Conservation (phyloP, 2,113 vertebrate species). For the Protobothrops flavoviridis region DNA sequence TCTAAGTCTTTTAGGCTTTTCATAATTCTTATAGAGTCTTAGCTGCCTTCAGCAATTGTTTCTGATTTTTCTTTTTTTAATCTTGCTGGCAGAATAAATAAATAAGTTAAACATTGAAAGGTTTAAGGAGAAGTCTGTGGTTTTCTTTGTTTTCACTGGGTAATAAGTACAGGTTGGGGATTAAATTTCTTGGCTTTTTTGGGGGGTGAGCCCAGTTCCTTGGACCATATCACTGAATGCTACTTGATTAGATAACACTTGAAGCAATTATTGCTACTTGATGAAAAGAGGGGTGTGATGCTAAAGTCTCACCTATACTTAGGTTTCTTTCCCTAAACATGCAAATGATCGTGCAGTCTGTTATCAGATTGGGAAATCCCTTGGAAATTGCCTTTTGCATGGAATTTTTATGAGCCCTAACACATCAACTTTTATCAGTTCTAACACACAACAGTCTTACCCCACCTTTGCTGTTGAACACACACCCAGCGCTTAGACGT, state of each 20-base stretch:
- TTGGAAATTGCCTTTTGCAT: not conserved
- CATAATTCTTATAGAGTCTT: not conserved
- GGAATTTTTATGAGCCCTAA: not conserved
- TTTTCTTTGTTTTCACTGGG: not conserved
- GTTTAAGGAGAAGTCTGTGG: not conserved
- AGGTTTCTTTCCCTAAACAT: not conserved
- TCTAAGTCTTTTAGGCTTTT: not conserved
- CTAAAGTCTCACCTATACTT: not conserved
- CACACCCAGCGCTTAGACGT: not conserved
- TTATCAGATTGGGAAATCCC: conserved; percentile 15
- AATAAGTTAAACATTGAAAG: not conserved
- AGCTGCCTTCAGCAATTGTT: not conserved
- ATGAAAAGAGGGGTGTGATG: not conserved
- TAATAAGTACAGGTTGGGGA: not conserved
- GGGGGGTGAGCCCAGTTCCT: not conserved
- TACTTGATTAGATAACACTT: not conserved
- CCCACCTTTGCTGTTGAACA: not conserved
- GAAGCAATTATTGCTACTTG: not conserved
- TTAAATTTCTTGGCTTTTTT: not conserved
- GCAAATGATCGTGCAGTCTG: not conserved
- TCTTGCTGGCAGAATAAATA: not conserved
- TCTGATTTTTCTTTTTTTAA: not conserved
- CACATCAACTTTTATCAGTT: not conserved
- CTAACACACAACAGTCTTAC: not conserved
- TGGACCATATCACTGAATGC: not conserved